Percentiles rank a stretch among this genome's conserved stretches.
Conservation (phyloP, 2,888 invertebrate genomes). For the Drosophila borealis region DNA sequence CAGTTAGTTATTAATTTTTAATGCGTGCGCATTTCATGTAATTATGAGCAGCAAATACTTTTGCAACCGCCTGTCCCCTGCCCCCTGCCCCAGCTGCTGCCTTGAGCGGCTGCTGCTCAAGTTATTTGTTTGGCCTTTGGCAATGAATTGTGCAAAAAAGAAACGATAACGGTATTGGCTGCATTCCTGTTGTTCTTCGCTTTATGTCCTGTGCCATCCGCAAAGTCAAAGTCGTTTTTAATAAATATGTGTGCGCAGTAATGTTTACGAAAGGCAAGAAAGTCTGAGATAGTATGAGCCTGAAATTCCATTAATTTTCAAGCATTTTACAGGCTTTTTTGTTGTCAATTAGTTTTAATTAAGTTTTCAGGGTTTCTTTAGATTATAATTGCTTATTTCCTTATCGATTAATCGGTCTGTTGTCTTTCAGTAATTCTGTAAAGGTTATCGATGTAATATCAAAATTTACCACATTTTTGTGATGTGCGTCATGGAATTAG, state of each 20-base stretch:
- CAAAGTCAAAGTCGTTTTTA: constrained; percentile 57
- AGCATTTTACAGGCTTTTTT: constrained; percentile 6
- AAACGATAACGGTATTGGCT: constrained; percentile 69
- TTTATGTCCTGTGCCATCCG: constrained; percentile 6
- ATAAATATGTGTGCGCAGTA: constrained; percentile 34
- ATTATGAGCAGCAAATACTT: constrained; percentile 65
- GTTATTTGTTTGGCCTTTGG: constrained; percentile 77
- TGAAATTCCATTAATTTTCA: constrained; percentile 19
- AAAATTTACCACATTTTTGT: too few relatives aligned
- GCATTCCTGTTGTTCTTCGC: constrained; percentile 47
- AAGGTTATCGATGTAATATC: not conserved
- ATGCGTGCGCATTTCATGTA: constrained; percentile 72
- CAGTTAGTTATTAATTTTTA: constrained; percentile 78
- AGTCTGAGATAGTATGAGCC: not conserved
- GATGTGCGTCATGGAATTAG: too few relatives aligned
- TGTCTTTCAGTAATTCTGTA: not conserved
- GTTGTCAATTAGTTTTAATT: not conserved
- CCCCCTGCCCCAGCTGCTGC: not conserved
- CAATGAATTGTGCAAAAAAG: constrained; percentile 65
- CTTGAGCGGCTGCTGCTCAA: constrained; percentile 21
- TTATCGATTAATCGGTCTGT: not conserved
- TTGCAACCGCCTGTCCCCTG: not conserved
- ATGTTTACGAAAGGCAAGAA: constrained; percentile 12
- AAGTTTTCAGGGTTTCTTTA: too few relatives aligned
- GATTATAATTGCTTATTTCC: not conserved